These are phyloP conservation scores for Operophtera brumata DNA, from an alignment of 2,888 invertebrate species.

Conservation along the genomic window DNA sequence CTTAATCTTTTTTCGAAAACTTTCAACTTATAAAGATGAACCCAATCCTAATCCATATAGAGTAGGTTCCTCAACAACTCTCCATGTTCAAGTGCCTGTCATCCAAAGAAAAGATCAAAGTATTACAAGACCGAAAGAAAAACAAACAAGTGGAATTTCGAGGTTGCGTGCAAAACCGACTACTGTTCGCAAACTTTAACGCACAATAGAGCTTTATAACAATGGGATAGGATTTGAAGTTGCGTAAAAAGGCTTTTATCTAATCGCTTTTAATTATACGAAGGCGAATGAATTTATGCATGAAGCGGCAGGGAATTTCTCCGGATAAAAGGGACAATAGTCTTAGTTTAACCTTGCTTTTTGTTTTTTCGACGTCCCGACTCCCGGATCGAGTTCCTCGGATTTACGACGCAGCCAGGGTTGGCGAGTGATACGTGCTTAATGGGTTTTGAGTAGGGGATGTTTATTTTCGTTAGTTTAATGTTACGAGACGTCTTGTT, in stretches of 20 bases:
- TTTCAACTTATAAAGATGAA: background rate
- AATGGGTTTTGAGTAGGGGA: conserved; percentile 13
- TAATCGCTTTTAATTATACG: conserved; percentile 67
- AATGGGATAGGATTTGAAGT: conserved; percentile 39
- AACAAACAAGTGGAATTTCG: conserved; percentile 58
- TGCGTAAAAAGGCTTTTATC: conserved; percentile 39
- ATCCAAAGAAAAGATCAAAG: conserved; percentile 43
- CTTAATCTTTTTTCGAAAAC: background rate
- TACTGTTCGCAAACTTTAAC: conserved; percentile 51
- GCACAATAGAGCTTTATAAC: conserved; percentile 46
- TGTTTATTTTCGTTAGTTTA: conserved; percentile 26
- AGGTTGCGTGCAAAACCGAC: conserved; percentile 56
- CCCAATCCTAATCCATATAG: background rate
- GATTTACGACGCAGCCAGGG: conserved; percentile 56
- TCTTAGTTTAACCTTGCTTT: conserved; percentile 70
- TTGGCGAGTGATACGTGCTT: conserved; percentile 34
- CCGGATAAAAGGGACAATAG: conserved; percentile 76
- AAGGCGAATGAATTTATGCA: conserved; percentile 75
- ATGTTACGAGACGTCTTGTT: conserved; percentile 21
- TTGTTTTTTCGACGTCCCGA: conserved; percentile 46
- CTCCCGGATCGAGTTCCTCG: conserved; percentile 61
- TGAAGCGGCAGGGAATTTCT: conserved; percentile 69
- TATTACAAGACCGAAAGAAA: conserved; percentile 50
- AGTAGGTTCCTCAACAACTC: background rate
- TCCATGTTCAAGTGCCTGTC: conserved; percentile 19